These are phyloP conservation scores for Pogonus chalceus DNA, from an alignment of 1,140 invertebrate genomes.

Conservation along the genomic window DNA sequence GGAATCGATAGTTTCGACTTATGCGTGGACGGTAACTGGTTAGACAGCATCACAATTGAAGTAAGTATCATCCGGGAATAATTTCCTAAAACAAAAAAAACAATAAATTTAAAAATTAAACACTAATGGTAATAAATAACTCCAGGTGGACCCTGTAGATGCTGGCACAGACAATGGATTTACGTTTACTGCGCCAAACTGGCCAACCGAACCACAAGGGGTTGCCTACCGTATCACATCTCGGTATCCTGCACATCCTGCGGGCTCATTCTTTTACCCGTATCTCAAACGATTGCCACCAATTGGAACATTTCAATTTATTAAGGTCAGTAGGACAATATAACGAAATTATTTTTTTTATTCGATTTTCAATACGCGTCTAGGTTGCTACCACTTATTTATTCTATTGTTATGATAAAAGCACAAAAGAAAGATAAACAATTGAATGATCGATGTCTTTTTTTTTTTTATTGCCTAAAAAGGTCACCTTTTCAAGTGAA, in stretches of 20 bases:
- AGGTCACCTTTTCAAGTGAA: no score
- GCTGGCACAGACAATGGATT: constrained; percentile 95
- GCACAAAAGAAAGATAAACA: constrained; percentile 75
- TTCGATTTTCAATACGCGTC: not conserved
- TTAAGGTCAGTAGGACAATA: constrained; percentile 59
- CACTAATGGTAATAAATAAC: constrained; percentile 7
- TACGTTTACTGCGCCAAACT: constrained; percentile 92
- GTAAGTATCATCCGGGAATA: constrained; percentile 36
- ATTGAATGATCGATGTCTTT: constrained; percentile 71
- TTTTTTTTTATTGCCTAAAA: no score
- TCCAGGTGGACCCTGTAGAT: constrained; percentile 84
- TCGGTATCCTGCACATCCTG: constrained; percentile 80
- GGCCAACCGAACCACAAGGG: constrained; percentile 81
- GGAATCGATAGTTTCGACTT: constrained; percentile 87
- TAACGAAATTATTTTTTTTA: no score
- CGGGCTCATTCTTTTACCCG: constrained; percentile 91
- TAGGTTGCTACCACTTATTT: no score
- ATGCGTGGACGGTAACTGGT: constrained; percentile 91
- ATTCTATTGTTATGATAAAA: not conserved
- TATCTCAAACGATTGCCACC: constrained; percentile 76
- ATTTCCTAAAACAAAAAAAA: not conserved
- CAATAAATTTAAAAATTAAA: not conserved
- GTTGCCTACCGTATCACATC: constrained; percentile 85
- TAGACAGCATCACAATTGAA: constrained; percentile 85
- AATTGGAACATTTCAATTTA: constrained; percentile 82